Evolutionary conservation across 2,888 invertebrate genomes (phyloP).

Genomic region (Dicranocentrus wangi): DNA sequence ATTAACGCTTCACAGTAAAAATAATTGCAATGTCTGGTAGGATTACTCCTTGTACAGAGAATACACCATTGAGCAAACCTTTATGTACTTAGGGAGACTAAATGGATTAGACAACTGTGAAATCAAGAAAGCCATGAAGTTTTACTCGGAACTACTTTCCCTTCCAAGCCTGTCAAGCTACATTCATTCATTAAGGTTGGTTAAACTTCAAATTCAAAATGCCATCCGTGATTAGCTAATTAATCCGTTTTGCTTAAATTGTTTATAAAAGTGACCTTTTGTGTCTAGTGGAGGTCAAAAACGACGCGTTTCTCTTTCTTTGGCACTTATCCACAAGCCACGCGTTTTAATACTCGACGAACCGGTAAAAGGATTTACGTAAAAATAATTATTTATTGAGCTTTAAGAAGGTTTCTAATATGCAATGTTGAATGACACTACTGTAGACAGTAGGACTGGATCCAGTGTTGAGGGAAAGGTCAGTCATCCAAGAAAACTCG

Average conservation of each 20-base stretch:
- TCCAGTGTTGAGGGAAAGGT: constrained; percentile 78
- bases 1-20: too few relatives aligned
- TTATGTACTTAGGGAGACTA: too few relatives aligned
- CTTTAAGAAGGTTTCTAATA: neutral
- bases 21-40: constrained; percentile 74
- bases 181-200: constrained; percentile 22
- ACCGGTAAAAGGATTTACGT: constrained; percentile 19
- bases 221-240: too few relatives aligned
- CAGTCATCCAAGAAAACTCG: neutral
- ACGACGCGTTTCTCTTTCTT: constrained; percentile 24
- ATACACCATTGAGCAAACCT: constrained; percentile 93
- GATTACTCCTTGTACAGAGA: constrained; percentile 92
- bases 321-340: constrained; percentile 45
- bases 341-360: constrained; percentile 55
- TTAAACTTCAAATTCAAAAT: neutral
- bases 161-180: constrained; percentile 80
- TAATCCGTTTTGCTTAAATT: neutral
- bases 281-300: constrained; percentile 56
- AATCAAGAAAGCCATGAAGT: constrained; percentile 87
- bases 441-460: constrained; percentile 90
- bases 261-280: too few relatives aligned
- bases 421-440: neutral
- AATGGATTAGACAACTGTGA: constrained; percentile 90
- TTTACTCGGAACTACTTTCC: constrained; percentile 91
- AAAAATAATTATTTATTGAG: neutral